phyloP scores from a whole-genome alignment of 64 coral and sea anemone species.

The Platygyra sinensis region DNA sequence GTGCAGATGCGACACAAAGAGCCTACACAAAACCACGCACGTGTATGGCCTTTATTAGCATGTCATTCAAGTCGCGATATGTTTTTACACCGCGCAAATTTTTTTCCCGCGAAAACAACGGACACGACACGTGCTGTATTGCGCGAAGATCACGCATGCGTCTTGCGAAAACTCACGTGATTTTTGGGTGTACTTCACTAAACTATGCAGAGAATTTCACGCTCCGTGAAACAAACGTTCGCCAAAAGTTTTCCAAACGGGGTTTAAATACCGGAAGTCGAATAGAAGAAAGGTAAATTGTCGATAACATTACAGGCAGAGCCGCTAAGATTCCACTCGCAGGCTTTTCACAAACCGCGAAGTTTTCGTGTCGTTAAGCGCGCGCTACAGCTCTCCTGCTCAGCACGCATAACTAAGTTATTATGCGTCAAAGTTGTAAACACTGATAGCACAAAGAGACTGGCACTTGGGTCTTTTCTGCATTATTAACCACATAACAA shows the following conservation, averaged over 20 bases:
- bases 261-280: slow-evolving; percentile 35
- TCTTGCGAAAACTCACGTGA: slow-evolving; percentile 10
- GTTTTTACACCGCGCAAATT: not conserved
- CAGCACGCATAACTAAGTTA: slow-evolving; percentile 30
- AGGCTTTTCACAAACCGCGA: not conserved
- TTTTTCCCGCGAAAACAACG: slow-evolving; percentile 60
- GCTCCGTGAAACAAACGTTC: slow-evolving; percentile 2
- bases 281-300: not conserved
- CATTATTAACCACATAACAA: slow-evolving; percentile 43
- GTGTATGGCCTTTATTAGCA: slow-evolving; percentile 32
- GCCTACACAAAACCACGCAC: slow-evolving; percentile 35
- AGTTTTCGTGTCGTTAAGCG: not conserved
- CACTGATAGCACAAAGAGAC: slow-evolving; percentile 32
- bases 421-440: slow-evolving; percentile 43
- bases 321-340: not conserved
- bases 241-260: slow-evolving; percentile 1
- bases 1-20: slow-evolving; percentile 25
- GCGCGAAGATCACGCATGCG: slow-evolving; percentile 19
- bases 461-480: slow-evolving; percentile 32
- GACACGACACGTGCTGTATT: slow-evolving; percentile 14
- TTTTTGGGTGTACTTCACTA: slow-evolving; percentile 17
- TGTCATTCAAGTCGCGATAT: slow-evolving; percentile 30
- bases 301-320: not conserved
- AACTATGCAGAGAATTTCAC: slow-evolving; percentile 40
- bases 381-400: not conserved